Evolutionary conservation across 2,888 invertebrate genomes (phyloP).

Genomic region (Portevinia maculata): DNA sequence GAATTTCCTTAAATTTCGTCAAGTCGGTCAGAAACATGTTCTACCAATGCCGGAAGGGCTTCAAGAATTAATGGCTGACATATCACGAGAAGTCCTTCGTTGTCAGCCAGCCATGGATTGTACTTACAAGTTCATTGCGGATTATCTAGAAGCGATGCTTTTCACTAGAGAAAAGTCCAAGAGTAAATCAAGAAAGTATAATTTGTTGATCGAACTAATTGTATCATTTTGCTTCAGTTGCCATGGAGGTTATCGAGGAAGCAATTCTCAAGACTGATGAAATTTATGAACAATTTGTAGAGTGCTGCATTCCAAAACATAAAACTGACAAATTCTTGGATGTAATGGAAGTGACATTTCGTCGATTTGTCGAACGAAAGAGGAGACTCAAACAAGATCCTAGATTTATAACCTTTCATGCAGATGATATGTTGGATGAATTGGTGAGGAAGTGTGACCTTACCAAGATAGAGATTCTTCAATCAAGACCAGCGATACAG

Average conservation of each 20-base stretch:
- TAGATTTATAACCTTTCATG: conserved; percentile 76
- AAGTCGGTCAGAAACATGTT: conserved; percentile 78
- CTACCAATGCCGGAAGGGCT: conserved; percentile 86
- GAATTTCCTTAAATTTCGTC: conserved; percentile 80
- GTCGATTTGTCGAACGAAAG: conserved; percentile 76
- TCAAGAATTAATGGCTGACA: conserved; percentile 88
- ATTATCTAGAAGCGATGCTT: conserved; percentile 87
- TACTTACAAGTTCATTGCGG: conserved; percentile 87
- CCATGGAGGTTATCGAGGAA: conserved; percentile 78
- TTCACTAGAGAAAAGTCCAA: conserved; percentile 85
- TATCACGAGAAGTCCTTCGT: conserved; percentile 89
- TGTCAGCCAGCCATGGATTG: conserved; percentile 85
- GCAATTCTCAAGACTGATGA: conserved; percentile 79
- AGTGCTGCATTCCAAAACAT: conserved; percentile 78
- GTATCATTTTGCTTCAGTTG: conserved; percentile 75
- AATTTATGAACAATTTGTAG: conserved; percentile 78
- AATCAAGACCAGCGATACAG: conserved; percentile 79
- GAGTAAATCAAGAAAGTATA: conserved; percentile 74
- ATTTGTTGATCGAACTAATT: not conserved
- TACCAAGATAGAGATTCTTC: conserved; percentile 78
- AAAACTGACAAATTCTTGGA: conserved; percentile 78
- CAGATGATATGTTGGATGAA: conserved; percentile 79
- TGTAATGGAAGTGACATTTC: conserved; percentile 80
- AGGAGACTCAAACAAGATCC: conserved; percentile 45
- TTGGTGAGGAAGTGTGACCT: conserved; percentile 79